Percentiles rank a stretch among this genome's conserved stretches.
Evolutionary conservation across 2,888 invertebrate species (phyloP).

Genomic region (Steinernema hermaphroditum): DNA sequence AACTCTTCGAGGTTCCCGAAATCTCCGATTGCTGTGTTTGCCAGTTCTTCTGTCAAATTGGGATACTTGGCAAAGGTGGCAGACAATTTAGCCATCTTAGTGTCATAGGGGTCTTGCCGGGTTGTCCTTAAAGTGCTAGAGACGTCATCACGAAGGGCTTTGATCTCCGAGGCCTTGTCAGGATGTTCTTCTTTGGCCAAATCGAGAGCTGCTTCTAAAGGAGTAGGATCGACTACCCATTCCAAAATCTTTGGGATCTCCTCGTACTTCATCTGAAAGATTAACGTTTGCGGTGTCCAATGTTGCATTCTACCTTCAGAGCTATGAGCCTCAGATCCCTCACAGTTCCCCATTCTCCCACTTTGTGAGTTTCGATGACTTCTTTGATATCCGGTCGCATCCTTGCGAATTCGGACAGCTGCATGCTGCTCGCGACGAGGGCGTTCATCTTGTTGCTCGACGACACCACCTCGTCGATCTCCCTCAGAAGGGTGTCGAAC

Average conservation of each 20-base stretch:
- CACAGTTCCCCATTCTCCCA: not conserved
- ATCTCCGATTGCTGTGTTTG: not conserved
- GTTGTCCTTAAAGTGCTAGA: not conserved
- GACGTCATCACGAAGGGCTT: not conserved
- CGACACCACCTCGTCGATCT: not conserved
- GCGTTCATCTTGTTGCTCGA: not conserved
- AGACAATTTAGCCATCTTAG: not conserved
- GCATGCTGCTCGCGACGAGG: not conserved
- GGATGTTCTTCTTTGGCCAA: not conserved
- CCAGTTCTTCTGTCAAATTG: not conserved
- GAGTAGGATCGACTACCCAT: not conserved
- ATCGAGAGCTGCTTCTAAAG: not conserved
- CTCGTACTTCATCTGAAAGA: conserved; percentile 9
- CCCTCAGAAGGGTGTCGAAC: not conserved
- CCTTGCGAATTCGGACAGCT: not conserved
- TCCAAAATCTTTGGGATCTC: not conserved
- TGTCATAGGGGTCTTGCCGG: not conserved
- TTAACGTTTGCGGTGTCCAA: not conserved
- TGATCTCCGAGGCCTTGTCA: not conserved
- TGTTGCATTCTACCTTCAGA: not conserved
- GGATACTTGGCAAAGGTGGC: not conserved
- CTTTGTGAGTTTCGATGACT: not conserved
- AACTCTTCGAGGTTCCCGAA: not conserved
- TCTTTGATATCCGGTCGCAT: not conserved
- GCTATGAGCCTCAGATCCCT: not conserved